Base-by-base conservation (phyloP, 2,113 vertebrate genomes). In the Regulus satrapa region DNA sequence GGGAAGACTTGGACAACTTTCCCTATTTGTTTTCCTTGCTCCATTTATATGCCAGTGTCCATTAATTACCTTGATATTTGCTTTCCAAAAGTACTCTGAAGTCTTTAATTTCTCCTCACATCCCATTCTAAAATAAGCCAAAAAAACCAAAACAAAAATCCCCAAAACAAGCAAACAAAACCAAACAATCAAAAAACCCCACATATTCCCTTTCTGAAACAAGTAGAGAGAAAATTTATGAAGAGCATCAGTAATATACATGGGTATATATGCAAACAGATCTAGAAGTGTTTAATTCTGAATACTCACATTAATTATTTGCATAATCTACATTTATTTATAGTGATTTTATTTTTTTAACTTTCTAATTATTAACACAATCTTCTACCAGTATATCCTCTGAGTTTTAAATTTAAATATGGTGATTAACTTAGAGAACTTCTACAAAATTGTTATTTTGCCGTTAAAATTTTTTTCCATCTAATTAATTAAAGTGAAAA, bases 71-170 rank as follows among this genome's bases (percentile, higher is more conserved):
- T 14, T 74, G 41, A 40, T 25, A 32, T 58, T 74, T 74, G 12
- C 49, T 89, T 55, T 45, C 20, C 55, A 84, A 64, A 43, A 34
- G 6, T 26, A 8, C 34, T 46, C 25, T 81, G 19, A 63, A 45
- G 4, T 32, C 43, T 32, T 51, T 51, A 18, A 63, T 29, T 67
- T 86, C 14, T 46, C 4, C 24, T 59, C n/a, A 28, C 8, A 6
- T 26, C 4, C 13, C 4, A 55, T 28, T 38, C 0, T 5, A 25
- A 9, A 15, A 15, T n/a, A n/a, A n/a, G n/a, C n/a, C n/a, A 11
- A 8, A 51, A 25, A 8, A 13, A 16, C 8, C 9, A 4, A 15
- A 62, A 11, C 6, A 21, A 56, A n/a, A 9, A 4, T 21, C 10
- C 46, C 21, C 21, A 10, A 12, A 23, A 12, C 7, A 58, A 8